Conservation (phyloP, 2,113 vertebrate species). For the Rhinopomastus cyanomelas region DNA sequence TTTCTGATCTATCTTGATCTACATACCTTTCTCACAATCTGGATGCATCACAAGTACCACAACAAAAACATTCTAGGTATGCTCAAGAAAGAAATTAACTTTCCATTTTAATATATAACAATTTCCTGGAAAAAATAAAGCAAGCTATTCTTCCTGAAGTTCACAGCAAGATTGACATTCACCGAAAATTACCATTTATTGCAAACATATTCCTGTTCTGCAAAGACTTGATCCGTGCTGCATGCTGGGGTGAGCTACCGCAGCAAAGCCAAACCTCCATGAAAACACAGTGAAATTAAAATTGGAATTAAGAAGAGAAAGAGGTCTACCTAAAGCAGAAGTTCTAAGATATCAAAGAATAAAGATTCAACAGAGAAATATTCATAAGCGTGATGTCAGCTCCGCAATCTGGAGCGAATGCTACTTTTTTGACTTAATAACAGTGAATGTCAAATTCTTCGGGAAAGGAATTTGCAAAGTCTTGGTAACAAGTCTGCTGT, state of each 20-base stretch:
- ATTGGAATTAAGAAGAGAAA: conserved; percentile 10
- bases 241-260: neutral
- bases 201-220: neutral
- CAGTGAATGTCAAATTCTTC: conserved; percentile 41
- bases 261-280: conserved; percentile 10
- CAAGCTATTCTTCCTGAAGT: neutral
- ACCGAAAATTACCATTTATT: neutral
- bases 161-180: neutral
- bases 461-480: conserved; percentile 44
- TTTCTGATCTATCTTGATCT: neutral
- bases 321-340: neutral
- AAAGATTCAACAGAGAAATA: conserved; percentile 13
- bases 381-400: conserved; percentile 7
- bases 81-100: conserved; percentile 36
- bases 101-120: conserved; percentile 14
- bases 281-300: conserved; percentile 35
- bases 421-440: conserved; percentile 50
- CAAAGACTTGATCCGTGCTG: neutral
- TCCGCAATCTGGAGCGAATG: conserved; percentile 14
- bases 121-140: conserved; percentile 10
- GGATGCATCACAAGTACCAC: neutral
- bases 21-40: neutral
- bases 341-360: conserved; percentile 11
- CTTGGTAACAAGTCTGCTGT: conserved; percentile 27
- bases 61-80: conserved; percentile 2